Evolutionary conservation across 2,797 vertebrate species (phyloP).

Genomic region (Spheniscus humboldti): DNA sequence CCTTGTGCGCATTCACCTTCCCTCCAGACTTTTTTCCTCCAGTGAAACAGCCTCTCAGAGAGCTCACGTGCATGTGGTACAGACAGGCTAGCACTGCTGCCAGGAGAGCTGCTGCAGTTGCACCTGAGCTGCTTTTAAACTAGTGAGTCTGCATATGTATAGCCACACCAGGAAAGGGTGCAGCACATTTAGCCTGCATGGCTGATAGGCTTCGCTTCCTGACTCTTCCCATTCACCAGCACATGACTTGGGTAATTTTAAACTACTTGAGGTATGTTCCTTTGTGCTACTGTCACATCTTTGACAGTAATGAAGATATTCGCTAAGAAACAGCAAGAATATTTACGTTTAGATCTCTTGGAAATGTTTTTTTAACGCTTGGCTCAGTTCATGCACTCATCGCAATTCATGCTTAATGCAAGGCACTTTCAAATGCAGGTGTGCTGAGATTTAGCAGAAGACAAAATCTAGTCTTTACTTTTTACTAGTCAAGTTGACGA

Average conservation of each 20-base stretch:
- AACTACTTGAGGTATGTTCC: background rate
- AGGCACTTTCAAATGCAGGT: background rate
- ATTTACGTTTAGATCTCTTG: background rate
- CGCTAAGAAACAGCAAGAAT: background rate
- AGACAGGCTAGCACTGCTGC: background rate
- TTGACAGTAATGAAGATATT: background rate
- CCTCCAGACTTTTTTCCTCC: background rate
- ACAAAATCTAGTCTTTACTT: background rate
- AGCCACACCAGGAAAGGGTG: background rate
- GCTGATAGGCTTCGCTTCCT: background rate
- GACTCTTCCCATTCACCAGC: background rate
- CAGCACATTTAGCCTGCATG: background rate
- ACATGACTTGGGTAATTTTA: background rate
- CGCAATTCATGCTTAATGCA: background rate
- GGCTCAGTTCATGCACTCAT: background rate
- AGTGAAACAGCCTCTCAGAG: background rate
- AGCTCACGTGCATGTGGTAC: background rate
- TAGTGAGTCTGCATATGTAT: background rate
- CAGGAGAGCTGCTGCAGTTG: background rate
- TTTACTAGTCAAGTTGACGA: background rate
- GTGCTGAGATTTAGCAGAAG: background rate
- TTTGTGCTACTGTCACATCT: background rate
- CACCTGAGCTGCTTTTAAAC: background rate
- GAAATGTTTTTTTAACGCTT: background rate
- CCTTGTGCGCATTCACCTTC: fast-evolving